A percentile compares a stretch with the other conserved stretches of the same genome.
Evolutionary conservation across 2,888 invertebrate genomes (phyloP).

Genomic region (Hecatera dysodea): DNA sequence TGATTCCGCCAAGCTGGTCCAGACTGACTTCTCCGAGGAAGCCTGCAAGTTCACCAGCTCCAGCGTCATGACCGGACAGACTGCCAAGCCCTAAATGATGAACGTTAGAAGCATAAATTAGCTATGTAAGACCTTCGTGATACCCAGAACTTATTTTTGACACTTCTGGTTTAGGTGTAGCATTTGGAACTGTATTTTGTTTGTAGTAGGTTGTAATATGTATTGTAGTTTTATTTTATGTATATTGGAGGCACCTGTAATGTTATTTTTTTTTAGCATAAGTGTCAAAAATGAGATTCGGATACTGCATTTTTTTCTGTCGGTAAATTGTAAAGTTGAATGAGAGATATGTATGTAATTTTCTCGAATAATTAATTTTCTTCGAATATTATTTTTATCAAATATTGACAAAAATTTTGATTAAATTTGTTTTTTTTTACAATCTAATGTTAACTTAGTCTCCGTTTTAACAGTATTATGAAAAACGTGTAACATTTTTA

Average conservation of each 20-base stretch:
- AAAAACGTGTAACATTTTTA: conserved; percentile 11
- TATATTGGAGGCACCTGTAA: conserved; percentile 1
- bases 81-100: conserved; percentile 68
- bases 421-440: background rate
- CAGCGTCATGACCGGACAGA: conserved; percentile 73
- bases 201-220: conserved; percentile 23
- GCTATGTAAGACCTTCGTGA: conserved; percentile 15
- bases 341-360: background rate
- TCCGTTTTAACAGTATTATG: conserved; percentile 24
- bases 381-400: background rate
- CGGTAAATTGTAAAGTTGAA: conserved; percentile 24
- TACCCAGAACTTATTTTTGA: conserved; percentile 31
- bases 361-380: conserved; percentile 12
- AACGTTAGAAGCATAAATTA: conserved; percentile 15
- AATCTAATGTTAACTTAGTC: conserved; percentile 21
- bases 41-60: conserved; percentile 81
- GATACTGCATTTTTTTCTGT: background rate
- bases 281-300: conserved; percentile 27
- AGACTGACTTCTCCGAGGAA: conserved; percentile 81
- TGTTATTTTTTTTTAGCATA: conserved; percentile 5
- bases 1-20: conserved; percentile 75
- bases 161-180: background rate
- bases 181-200: conserved; percentile 28
- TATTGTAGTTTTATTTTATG: conserved; percentile 25
- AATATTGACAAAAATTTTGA: background rate